Base-by-base conservation (phyloP, 2,113 vertebrate species). In the Verasper variegatus region DNA sequence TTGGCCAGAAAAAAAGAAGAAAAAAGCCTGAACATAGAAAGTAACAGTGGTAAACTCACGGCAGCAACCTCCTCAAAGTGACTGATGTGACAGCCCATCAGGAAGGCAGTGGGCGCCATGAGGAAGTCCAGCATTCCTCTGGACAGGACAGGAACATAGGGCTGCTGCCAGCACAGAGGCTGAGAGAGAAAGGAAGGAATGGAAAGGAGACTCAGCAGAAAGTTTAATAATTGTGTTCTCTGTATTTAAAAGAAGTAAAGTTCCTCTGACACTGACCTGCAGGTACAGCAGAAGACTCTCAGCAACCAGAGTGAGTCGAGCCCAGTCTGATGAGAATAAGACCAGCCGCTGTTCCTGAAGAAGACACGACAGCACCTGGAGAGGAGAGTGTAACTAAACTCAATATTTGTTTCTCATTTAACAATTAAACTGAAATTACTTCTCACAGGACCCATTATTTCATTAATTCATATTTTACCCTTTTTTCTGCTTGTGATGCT, bases 61-160 rank as follows among this genome's bases (percentile, higher is more conserved):
- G 79, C 94, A 80, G 95, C 95, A 40, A 99, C 96, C 87, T 97
- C 96, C 42, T 94, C 93, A 21, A 97, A 95, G 84, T 99, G 94
- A 83, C 94, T 94, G 1, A 93, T 68, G n/a, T 99, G 98, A 82
- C 98, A 99, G 68, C 98, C 98, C 98, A 99, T 99, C 52, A 99
- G 95, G 68, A 97, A 99, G 26, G 98, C 95, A 0, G 97, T 99
- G 0, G 98, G 98, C 0, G 98, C 98, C 98, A 99, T 98, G 54
- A 99, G 90, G 64, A 99, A 99, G 91, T 99, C 98, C 90, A 99
- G 87, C 98, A 99, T 99, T 58, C 96, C 95, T 4, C 86, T 81
- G 0, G 98, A 95, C 14, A 99, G 92, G 57, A 99, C 89, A 0
- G 98, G 98, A 56, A 98, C 98, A 18, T 96, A 97, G 0, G 98